Percentiles rank a stretch among this genome's conserved stretches.
These are phyloP conservation scores for Diabrotica undecimpunctata DNA, from an alignment of 1,140 invertebrate species.

Conservation along the genomic window DNA sequence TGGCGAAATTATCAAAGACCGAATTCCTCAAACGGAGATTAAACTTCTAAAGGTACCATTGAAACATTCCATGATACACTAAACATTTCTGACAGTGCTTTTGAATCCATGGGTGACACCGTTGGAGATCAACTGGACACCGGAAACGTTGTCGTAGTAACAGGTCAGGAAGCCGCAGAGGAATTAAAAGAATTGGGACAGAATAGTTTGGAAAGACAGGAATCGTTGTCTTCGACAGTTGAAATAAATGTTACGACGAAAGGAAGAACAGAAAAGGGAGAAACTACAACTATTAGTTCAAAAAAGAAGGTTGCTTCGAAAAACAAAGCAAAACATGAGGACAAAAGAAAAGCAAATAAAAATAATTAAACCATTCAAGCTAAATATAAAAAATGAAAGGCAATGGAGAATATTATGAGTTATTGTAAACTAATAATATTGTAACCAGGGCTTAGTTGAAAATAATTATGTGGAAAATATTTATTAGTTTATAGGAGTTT, in stretches of 20 bases:
- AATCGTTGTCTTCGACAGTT: neutral
- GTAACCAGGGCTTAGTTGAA: no score
- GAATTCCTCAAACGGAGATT: conserved; percentile 36
- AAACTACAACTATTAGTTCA: neutral
- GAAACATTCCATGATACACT: conserved; percentile 37
- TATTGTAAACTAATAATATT: no score
- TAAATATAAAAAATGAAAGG: no score
- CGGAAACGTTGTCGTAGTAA: conserved; percentile 38
- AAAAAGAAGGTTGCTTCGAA: neutral
- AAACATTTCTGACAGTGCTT: conserved; percentile 49
- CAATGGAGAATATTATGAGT: no score
- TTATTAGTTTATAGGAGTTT: no score
- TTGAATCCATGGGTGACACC: conserved; percentile 46
- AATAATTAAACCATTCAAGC: no score
- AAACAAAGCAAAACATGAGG: neutral
- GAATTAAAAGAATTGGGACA: conserved; percentile 27
- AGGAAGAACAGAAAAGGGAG: neutral
- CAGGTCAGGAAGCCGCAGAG: conserved; percentile 40
- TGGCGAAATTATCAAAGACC: conserved; percentile 46
- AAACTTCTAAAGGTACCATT: conserved; percentile 46
- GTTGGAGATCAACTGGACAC: conserved; percentile 45
- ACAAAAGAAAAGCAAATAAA: neutral
- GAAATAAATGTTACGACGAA: neutral
- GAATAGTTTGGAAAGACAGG: neutral
- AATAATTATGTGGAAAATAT: no score